Evolutionary conservation across 1,140 invertebrate species (phyloP).

Genomic region (Steinernema feltiae): DNA sequence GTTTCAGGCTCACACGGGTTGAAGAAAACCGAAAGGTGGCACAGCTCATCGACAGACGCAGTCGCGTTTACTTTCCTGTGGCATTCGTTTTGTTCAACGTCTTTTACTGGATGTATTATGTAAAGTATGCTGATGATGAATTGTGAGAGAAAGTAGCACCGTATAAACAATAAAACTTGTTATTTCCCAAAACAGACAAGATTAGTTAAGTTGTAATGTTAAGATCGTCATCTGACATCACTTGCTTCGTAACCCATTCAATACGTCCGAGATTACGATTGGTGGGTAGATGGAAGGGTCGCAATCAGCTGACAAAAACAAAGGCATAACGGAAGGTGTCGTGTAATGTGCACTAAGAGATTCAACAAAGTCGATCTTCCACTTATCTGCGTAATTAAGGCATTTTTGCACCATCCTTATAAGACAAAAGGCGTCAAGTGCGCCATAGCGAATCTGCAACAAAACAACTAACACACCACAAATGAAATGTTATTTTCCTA

Average conservation of each 20-base stretch:
- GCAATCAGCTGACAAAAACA: background rate
- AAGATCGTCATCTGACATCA: no score
- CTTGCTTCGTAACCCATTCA: background rate
- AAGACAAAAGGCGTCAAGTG: background rate
- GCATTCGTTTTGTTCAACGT: slow-evolving; percentile 44
- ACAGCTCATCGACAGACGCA: slow-evolving; percentile 38
- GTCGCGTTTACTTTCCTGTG: slow-evolving; percentile 40
- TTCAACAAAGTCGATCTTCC: background rate
- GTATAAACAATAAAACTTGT: background rate
- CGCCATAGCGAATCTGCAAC: background rate
- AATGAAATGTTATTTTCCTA: background rate
- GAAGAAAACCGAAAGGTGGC: slow-evolving; percentile 46
- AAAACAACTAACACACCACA: background rate
- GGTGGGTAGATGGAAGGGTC: background rate
- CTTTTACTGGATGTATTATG: slow-evolving; percentile 40
- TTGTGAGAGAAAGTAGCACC: background rate
- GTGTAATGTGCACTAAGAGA: background rate
- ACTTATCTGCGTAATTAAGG: background rate
- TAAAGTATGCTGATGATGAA: slow-evolving; percentile 31
- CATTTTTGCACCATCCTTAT: background rate
- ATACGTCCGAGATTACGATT: background rate
- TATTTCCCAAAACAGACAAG: no score
- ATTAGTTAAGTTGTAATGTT: background rate
- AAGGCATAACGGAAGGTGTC: background rate
- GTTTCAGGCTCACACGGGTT: slow-evolving; percentile 38